Base-by-base conservation (phyloP, 2,888 invertebrate species). In the Eristalinus sepulchralis region DNA sequence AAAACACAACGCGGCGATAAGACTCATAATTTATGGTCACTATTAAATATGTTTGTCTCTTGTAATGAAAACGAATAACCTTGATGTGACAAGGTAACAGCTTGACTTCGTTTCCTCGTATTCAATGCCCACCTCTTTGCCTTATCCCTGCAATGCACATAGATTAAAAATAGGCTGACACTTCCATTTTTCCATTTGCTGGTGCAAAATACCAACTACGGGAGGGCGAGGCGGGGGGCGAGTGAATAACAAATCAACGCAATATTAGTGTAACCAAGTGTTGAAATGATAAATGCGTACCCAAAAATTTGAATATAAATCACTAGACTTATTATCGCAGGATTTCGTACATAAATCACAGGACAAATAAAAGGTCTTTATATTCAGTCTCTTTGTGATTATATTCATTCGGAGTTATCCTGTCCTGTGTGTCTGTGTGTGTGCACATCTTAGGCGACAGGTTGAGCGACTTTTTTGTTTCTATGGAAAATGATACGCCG, bases 201-300 rank as follows among this genome's bases (percentile, higher is more conserved):
- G 27, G 11, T 39, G 67, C 59, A 59, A 59, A 76, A 53, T 68
- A 62, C 36, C 68, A 60, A 36, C 39, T 64, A 59, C 47, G 33
- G 63, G 36, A 66, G 72, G 27, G 27, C 27, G 5, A 27, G 27
- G n/a, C n/a, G n/a, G n/a, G n/a, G n/a, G 27, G 27, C 27, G 27
- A 27, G 47, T 72, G 79, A 79, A 72, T 79, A 79, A 79, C 59
- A 79, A 79, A 71, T 79, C 79, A 79, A 72, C 72, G 66, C 66
- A 72, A 60, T 67, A 79, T 72, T 60, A 66, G 77, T 31, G 57
- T 33, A 60, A 60, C 71, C 72, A 70, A 66, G 66, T 72, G 66
- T 59, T 67, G 59, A 60, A 24, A 66, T 79, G 72, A 78, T 72
- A 72, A 72, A 72, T 72, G 79, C 66, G 59, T 66, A 59, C 33